Evolutionary conservation across 2,113 vertebrate genomes (phyloP).

Genomic region (Cottus gobio): DNA sequence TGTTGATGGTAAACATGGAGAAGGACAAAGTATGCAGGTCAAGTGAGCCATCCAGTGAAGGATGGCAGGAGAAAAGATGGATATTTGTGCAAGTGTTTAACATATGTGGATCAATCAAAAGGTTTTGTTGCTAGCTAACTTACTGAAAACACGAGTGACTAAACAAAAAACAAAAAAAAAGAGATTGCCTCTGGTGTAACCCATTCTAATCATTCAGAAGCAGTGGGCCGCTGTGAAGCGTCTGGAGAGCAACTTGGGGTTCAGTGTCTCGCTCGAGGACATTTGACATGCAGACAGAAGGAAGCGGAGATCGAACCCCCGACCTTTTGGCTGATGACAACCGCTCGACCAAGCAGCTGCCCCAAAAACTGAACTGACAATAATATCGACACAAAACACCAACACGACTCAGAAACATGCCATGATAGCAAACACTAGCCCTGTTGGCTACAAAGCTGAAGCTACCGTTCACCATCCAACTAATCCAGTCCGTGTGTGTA

Average conservation of each 20-base stretch:
- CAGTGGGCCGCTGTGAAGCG: not conserved
- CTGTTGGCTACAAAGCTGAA: not conserved
- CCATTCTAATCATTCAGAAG: not conserved
- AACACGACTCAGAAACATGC: not conserved
- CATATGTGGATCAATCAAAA: not conserved
- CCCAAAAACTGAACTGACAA: not conserved
- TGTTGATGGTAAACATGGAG: not conserved
- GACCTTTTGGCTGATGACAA: not conserved
- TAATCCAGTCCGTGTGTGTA: not conserved
- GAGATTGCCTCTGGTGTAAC: not conserved
- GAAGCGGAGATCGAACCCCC: not conserved
- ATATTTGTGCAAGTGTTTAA: not conserved
- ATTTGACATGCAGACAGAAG: not conserved
- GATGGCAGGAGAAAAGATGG: not conserved
- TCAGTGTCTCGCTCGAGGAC: not conserved
- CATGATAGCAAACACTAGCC: not conserved
- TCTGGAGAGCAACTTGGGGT: not conserved
- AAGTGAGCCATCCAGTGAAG: not conserved
- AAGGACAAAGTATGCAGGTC: not conserved
- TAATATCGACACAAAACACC: not conserved
- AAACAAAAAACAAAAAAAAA: not conserved
- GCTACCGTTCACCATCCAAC: too few relatives aligned
- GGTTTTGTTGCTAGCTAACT: not conserved
- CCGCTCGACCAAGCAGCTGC: not conserved
- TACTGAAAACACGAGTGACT: not conserved